Conservation (phyloP, 1,140 invertebrate species). For the Brachionus calyciflorus region DNA sequence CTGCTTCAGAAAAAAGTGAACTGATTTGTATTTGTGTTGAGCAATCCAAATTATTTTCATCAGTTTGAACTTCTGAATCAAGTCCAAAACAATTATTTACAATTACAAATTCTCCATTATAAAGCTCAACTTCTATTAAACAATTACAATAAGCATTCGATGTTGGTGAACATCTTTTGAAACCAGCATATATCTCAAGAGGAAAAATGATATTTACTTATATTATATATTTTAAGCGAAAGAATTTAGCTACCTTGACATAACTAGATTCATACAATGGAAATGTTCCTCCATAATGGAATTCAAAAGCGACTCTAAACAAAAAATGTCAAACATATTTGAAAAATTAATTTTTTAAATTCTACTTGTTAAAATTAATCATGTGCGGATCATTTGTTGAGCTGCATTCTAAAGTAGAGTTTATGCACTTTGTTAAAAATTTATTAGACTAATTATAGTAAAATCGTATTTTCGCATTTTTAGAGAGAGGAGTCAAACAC, state of each 20-base stretch:
- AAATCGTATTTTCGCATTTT: too few relatives aligned
- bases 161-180: not conserved
- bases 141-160: constrained; percentile 12
- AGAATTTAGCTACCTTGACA: not conserved
- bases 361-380: constrained; percentile 28
- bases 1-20: not conserved
- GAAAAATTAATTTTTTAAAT: too few relatives aligned
- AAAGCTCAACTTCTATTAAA: not conserved
- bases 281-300: constrained; percentile 7
- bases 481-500: too few relatives aligned
- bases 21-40: not conserved
- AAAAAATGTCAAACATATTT: too few relatives aligned
- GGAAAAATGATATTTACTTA: too few relatives aligned
- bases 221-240: too few relatives aligned
- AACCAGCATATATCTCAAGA: not conserved
- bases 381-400: constrained; percentile 31
- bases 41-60: not conserved
- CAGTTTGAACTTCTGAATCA: not conserved
- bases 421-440: not conserved
- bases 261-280: not conserved
- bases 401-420: constrained; percentile 27
- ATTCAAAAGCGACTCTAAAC: not conserved
- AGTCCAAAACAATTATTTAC: constrained; percentile 7
- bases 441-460: too few relatives aligned
- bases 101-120: not conserved